Conservation (phyloP, 2,113 vertebrate genomes). For the Symphodus melops region DNA sequence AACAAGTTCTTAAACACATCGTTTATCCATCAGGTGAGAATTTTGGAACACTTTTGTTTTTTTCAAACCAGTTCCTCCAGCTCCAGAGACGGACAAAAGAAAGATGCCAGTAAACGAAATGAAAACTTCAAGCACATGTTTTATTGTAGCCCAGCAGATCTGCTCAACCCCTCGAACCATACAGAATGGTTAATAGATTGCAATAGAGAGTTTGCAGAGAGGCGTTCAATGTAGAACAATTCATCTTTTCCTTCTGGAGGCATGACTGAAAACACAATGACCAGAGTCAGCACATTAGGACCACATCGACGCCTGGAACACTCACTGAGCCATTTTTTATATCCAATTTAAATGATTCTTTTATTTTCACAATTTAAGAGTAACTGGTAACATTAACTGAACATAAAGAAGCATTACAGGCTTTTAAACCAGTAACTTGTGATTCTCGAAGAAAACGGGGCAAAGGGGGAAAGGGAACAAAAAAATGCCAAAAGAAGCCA, state of each 20-base stretch:
- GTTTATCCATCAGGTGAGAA: not conserved
- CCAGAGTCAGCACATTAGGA: too few species aligned
- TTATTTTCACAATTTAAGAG: not conserved
- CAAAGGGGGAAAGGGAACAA: not conserved
- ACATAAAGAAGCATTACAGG: constrained; percentile 2
- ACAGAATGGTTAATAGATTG: not conserved
- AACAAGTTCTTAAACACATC: constrained; percentile 14
- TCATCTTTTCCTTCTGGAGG: not conserved
- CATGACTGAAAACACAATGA: not conserved
- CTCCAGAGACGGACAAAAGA: too few species aligned
- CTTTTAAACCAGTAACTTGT: constrained; percentile 36
- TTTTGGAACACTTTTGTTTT: not conserved
- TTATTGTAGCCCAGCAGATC: not conserved
- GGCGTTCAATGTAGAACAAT: not conserved
- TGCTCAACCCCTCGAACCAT: not conserved
- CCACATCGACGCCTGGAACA: not conserved
- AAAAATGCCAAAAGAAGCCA: not conserved
- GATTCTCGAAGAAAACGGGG: constrained; percentile 24
- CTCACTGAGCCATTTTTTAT: not conserved
- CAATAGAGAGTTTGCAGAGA: not conserved
- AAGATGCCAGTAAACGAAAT: not conserved
- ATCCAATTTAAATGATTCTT: not conserved
- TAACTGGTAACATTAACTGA: not conserved
- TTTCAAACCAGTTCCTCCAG: not conserved
- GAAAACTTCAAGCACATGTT: not conserved